phyloP scores from a whole-genome alignment of 2,888 invertebrate species.

The Diadromus collaris region DNA sequence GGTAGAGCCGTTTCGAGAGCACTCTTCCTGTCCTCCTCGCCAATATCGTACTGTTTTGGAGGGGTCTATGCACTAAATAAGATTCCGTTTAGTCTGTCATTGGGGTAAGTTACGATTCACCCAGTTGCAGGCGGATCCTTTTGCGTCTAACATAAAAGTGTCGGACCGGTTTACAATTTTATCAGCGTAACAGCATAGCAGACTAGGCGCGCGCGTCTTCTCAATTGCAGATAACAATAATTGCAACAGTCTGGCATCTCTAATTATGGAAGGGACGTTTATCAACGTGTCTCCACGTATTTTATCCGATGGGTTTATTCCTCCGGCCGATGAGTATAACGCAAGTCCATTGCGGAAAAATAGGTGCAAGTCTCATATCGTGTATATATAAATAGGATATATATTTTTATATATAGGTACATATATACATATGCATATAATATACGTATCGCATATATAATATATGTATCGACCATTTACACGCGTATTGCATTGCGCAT shows the following conservation, averaged over 20 bases:
- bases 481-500: conserved; percentile 22
- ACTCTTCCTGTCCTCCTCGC: not conserved
- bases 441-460: conserved; percentile 7
- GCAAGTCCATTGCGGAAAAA: not conserved
- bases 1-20: not conserved
- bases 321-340: not conserved
- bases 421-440: too few species aligned
- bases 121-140: too few species aligned
- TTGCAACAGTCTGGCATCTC: too few species aligned
- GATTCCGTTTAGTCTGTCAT: not conserved
- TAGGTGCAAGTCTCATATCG: not conserved
- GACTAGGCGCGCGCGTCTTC: too few species aligned
- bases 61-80: not conserved
- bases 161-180: too few species aligned
- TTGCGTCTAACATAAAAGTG: too few species aligned
- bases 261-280: not conserved
- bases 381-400: too few species aligned
- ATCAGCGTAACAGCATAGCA: too few species aligned
- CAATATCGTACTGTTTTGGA: not conserved
- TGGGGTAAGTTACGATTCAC: too few species aligned
- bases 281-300: conserved; percentile 8
- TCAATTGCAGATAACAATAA: too few species aligned
- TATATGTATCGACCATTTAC: not conserved
- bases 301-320: conserved; percentile 5
- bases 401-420: too few species aligned